Conservation (phyloP, 2,113 vertebrate species). For the Emydocephalus ijimae region DNA sequence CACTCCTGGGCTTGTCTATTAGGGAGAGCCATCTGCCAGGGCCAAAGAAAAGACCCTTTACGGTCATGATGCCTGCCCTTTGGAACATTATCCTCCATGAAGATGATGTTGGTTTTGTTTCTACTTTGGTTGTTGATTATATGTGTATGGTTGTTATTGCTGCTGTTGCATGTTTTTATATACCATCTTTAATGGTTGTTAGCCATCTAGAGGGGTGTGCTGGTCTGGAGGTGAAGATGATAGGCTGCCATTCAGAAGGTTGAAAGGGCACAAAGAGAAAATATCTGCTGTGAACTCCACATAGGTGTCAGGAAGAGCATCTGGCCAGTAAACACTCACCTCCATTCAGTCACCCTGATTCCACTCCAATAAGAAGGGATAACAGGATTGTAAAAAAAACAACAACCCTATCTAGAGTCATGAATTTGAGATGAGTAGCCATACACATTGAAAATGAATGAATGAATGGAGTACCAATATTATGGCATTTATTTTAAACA, state of each 20-base stretch:
- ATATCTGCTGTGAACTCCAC: too few species aligned
- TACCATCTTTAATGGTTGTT: background rate
- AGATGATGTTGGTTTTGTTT: background rate
- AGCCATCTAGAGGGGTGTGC: too few species aligned
- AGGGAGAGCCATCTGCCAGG: background rate
- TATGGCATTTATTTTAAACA: background rate
- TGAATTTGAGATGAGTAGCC: background rate
- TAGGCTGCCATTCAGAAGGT: too few species aligned
- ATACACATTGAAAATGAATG: background rate
- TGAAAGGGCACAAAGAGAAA: too few species aligned
- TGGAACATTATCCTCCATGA: background rate
- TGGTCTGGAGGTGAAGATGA: too few species aligned
- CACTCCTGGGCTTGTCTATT: background rate
- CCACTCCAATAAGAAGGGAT: too few species aligned
- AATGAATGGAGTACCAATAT: background rate
- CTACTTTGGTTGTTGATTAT: background rate
- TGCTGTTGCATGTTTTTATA: background rate
- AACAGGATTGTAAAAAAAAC: too few species aligned
- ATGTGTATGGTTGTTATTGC: background rate
- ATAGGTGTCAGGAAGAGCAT: too few species aligned
- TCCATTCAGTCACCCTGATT: too few species aligned
- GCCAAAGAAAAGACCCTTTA: background rate
- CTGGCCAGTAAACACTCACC: too few species aligned
- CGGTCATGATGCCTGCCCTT: background rate
- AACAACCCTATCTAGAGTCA: background rate